These are phyloP conservation scores for Melanchra persicariae DNA, from an alignment of 2,888 invertebrate species.

Conservation along the genomic window DNA sequence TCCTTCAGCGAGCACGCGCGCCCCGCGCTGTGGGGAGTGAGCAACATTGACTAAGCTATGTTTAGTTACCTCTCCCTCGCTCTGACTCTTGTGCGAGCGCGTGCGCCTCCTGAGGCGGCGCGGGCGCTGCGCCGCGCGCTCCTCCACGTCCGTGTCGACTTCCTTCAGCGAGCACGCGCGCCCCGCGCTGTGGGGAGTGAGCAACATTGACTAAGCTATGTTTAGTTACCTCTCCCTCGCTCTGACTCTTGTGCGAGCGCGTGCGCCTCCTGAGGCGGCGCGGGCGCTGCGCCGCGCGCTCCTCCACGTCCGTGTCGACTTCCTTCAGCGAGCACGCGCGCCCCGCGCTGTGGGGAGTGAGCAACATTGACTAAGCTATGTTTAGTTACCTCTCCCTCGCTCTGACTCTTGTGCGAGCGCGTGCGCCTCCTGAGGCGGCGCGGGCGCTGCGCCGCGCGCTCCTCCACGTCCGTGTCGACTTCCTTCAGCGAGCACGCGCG, in stretches of 20 bases:
- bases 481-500: conserved; percentile 92
- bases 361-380: too few species aligned
- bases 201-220: too few species aligned
- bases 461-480: conserved; percentile 93
- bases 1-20: conserved; percentile 92
- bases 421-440: conserved; percentile 85
- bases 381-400: conserved; percentile 86
- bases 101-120: conserved; percentile 85
- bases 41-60: too few species aligned
- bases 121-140: conserved; percentile 84
- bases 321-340: conserved; percentile 92
- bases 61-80: conserved; percentile 86
- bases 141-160: conserved; percentile 93
- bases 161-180: conserved; percentile 92
- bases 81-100: conserved; percentile 88
- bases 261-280: conserved; percentile 85
- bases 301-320: conserved; percentile 93
- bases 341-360: conserved; percentile 86
- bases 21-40: conserved; percentile 86
- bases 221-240: conserved; percentile 86
- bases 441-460: conserved; percentile 84
- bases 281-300: conserved; percentile 84
- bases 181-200: conserved; percentile 86
- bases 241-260: conserved; percentile 88
- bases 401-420: conserved; percentile 88